Evolutionary conservation across 2,888 invertebrate genomes (phyloP), one percentile per base, ranked within the genome.

Genomic region (Erebia epiphron): DNA sequence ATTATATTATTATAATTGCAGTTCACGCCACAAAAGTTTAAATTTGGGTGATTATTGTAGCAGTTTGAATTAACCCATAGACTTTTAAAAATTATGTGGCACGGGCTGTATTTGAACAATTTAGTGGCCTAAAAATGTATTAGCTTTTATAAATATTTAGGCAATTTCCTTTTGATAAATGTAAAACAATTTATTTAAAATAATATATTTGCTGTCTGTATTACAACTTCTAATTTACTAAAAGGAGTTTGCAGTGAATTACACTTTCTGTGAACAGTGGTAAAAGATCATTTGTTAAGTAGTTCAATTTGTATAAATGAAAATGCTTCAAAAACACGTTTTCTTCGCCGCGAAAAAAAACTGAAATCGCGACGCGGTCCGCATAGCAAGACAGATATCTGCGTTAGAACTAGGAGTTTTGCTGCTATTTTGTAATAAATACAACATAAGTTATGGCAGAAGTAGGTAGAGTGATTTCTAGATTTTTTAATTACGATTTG

Each of bases 101-200:
- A 7, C 1, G 46, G 10, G 2, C 52, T 9, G 8, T 52, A 16
- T 16, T 52, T 16, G 1, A 7, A 56, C 35, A 65, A 16, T 26
- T n/a, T 61, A 14, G 21, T 43, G 63, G 63, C 63, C 63, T 63
- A 63, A 35, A 60, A 16, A 18, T 43, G 18, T 61, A 18, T 61
- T 43, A 11, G 18, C 61, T 43, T 16, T 35, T 58, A 14, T 35
- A 35, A 21, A 46, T 18, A 43, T 43, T 16, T 61, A 61, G 61
- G 46, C 41, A 18, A 61, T 50, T 49, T 63, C 35, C 50, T 63
- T 50, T 61, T 61, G 61, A 50, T 63, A 52, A 52, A 63, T 50
- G 16, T 63, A 35, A n/a, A 50, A 52, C n/a, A 63, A 61, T 43
- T 61, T 63, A 50, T 63, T 61, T 61, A 1, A 26, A 26, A 63